Percentiles rank a stretch among this genome's conserved stretches.
Conservation (phyloP, 2,888 invertebrate species). For the Odontomyia ornata region DNA sequence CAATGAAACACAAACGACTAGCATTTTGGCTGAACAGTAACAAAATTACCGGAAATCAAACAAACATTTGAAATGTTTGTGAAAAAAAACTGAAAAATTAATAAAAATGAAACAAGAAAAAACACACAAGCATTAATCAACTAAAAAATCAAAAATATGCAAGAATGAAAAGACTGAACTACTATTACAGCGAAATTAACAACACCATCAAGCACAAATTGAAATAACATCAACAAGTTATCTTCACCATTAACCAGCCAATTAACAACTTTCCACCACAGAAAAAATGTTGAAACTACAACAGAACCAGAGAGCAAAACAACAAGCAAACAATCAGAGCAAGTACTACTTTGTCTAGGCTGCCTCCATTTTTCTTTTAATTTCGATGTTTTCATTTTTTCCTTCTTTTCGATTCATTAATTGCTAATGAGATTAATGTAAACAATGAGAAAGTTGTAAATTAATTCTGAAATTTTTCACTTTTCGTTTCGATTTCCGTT, state of each 20-base stretch:
- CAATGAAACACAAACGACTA: slow-evolving; percentile 34
- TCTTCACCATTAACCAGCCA: slow-evolving; percentile 45
- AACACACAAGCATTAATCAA: slow-evolving; percentile 49
- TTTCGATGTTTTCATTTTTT: neutral
- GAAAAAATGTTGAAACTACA: slow-evolving; percentile 48
- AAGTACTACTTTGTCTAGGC: neutral
- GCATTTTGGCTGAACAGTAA: slow-evolving; percentile 31
- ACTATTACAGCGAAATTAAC: slow-evolving; percentile 47
- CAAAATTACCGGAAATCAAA: slow-evolving; percentile 27
- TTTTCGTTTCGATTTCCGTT: slow-evolving; percentile 14
- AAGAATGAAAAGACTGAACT: slow-evolving; percentile 17
- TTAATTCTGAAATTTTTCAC: neutral
- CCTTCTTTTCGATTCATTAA: neutral
- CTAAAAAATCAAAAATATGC: neutral
- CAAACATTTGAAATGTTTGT: slow-evolving; percentile 45
- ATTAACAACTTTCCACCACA: slow-evolving; percentile 29
- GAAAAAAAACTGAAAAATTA: slow-evolving; percentile 46
- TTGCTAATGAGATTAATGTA: neutral
- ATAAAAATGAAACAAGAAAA: too few relatives aligned
- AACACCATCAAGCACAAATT: slow-evolving; percentile 59
- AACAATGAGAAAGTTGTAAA: neutral
- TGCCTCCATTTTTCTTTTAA: neutral
- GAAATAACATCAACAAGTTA: slow-evolving; percentile 62
- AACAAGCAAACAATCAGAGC: slow-evolving; percentile 46
- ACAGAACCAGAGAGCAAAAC: slow-evolving; percentile 50